A percentile compares a stretch with the other conserved stretches of the same genome.
These are phyloP conservation scores for Clistopyga incitator DNA, from an alignment of 2,888 invertebrate species.

Conservation along the genomic window DNA sequence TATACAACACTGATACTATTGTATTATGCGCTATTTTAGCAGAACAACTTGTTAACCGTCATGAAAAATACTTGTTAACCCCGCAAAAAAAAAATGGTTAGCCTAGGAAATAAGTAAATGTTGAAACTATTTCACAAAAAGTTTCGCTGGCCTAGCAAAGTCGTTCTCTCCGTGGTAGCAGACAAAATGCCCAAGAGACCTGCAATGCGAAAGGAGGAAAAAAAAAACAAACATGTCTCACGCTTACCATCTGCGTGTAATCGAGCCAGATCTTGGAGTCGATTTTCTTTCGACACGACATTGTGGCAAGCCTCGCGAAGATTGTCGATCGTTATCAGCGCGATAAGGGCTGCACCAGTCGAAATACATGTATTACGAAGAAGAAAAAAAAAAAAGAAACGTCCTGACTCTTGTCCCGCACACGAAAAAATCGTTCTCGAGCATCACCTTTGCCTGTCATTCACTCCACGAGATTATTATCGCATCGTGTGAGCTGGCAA, in stretches of 20 bases:
- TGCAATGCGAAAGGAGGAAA: neutral
- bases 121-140: neutral
- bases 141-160: too few species aligned
- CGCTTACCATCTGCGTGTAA: slow-evolving; percentile 77
- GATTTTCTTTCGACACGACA: slow-evolving; percentile 81
- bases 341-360: slow-evolving; percentile 14
- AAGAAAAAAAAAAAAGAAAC: slow-evolving; percentile 8
- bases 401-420: slow-evolving; percentile 15
- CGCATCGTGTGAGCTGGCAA: slow-evolving; percentile 25
- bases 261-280: slow-evolving; percentile 79
- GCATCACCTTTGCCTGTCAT: slow-evolving; percentile 22
- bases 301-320: slow-evolving; percentile 52
- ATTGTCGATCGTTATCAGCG: slow-evolving; percentile 22
- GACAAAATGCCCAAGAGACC: neutral
- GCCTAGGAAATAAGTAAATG: too few species aligned
- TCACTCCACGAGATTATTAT: slow-evolving; percentile 27
- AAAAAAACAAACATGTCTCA: neutral
- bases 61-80: too few species aligned
- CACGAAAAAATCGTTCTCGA: slow-evolving; percentile 29
- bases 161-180: neutral
- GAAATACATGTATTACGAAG: slow-evolving; percentile 13
- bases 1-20: too few species aligned
- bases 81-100: neutral
- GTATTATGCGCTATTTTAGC: too few species aligned
- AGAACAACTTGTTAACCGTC: too few species aligned